Percentiles rank a stretch among this genome's conserved stretches.
Evolutionary conservation across 2,113 vertebrate species (phyloP).

Genomic region (Gobiocypris rarus): DNA sequence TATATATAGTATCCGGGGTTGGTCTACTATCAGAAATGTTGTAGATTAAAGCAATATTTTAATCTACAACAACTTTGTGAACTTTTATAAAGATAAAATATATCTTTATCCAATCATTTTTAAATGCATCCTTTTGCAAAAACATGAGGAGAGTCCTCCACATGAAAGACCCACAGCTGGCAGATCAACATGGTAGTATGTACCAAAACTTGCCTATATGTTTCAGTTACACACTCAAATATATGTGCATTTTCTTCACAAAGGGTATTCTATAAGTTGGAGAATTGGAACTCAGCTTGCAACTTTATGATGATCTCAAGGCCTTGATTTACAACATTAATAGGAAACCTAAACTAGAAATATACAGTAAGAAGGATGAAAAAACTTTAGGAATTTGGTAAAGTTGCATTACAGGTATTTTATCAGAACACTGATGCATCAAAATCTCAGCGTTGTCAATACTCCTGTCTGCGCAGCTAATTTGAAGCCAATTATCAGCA

Average conservation of each 20-base stretch:
- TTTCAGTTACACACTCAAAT: neutral
- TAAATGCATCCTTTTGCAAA: too few species aligned
- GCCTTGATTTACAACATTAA: neutral
- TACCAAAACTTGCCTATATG: neutral
- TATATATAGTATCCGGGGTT: too few species aligned
- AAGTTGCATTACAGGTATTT: slow-evolving; percentile 12
- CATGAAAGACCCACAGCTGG: too few species aligned
- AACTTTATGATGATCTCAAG: neutral
- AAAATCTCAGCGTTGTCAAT: slow-evolving; percentile 33
- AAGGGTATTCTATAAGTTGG: too few species aligned
- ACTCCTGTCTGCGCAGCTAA: slow-evolving; percentile 34
- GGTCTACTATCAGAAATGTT: too few species aligned
- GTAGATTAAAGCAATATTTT: too few species aligned
- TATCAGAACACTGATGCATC: slow-evolving; percentile 32
- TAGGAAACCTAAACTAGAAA: neutral
- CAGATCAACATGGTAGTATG: too few species aligned
- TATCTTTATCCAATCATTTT: too few species aligned
- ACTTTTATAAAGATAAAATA: too few species aligned
- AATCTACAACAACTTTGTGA: too few species aligned
- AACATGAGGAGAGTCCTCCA: too few species aligned
- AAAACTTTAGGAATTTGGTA: neutral
- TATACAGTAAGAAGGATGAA: neutral
- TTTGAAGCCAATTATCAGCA: slow-evolving; percentile 54
- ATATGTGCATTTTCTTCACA: neutral
- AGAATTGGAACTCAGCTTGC: neutral